These are phyloP conservation scores for Ceratina japonica DNA, from an alignment of 1,140 invertebrate species.

Conservation along the genomic window DNA sequence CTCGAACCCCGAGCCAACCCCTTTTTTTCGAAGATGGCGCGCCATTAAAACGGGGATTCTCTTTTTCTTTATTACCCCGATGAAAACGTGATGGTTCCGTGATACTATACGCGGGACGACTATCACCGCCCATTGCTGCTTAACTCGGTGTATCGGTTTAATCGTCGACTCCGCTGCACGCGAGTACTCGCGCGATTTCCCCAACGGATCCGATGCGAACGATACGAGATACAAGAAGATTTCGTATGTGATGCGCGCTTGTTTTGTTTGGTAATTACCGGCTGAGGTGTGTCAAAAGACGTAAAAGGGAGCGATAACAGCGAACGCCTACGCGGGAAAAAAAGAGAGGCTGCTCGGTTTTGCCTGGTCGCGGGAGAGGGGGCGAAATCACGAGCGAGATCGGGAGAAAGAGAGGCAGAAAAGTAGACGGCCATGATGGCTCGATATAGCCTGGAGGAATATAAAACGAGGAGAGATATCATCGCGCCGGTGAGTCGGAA, in stretches of 20 bases:
- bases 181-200: background rate
- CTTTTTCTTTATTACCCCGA: background rate
- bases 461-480: conserved; percentile 72
- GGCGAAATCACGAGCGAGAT: conserved; percentile 21
- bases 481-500: conserved; percentile 68
- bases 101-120: background rate
- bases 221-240: background rate
- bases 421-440: conserved; percentile 56
- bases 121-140: conserved; percentile 2
- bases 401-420: conserved; percentile 46
- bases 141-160: conserved; percentile 38
- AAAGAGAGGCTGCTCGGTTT: conserved; percentile 21
- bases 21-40: conserved; percentile 46
- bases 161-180: conserved; percentile 12
- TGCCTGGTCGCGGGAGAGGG: background rate
- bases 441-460: conserved; percentile 68
- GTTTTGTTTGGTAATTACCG: conserved; percentile 15
- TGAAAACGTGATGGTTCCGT: background rate
- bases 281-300: background rate
- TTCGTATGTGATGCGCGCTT: conserved; percentile 16
- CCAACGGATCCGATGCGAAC: background rate
- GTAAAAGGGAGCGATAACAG: background rate
- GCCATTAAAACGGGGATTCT: conserved; percentile 30
- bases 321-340: conserved; percentile 2
- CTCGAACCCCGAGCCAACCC: conserved; percentile 44